Percentiles rank a stretch among this genome's conserved stretches.
Conservation (phyloP, 30 jellyfish, hydroid and myxozoan genomes). For the Chironex yamaguchii region DNA sequence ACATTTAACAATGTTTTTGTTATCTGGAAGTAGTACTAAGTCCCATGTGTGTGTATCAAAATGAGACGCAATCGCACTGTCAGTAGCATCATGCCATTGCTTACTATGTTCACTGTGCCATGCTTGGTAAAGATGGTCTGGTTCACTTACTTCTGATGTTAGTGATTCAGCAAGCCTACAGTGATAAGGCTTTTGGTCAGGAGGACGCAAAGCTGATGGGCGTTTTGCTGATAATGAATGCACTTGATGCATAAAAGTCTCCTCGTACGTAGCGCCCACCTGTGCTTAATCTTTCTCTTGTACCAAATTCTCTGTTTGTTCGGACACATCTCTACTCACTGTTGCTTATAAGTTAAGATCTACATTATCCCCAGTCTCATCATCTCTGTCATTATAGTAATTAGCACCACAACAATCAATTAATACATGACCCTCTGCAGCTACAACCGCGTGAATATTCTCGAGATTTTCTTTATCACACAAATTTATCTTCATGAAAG, state of each 20-base stretch:
- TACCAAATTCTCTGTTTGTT: too few relatives aligned
- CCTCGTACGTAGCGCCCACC: too few relatives aligned
- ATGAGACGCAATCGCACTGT: slow-evolving; percentile 18
- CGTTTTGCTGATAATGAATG: slow-evolving; percentile 2
- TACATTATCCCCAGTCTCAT: too few relatives aligned
- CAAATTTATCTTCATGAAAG: neutral
- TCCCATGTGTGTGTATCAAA: slow-evolving; percentile 25
- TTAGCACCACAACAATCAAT: too few relatives aligned
- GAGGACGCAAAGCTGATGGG: slow-evolving; percentile 33
- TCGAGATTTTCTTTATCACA: too few relatives aligned
- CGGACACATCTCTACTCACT: too few relatives aligned
- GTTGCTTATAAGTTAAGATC: too few relatives aligned
- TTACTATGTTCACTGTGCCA: slow-evolving; percentile 14
- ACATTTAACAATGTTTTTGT: slow-evolving; percentile 12
- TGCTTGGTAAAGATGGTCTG: slow-evolving; percentile 18
- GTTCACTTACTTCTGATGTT: slow-evolving; percentile 22
- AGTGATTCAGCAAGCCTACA: slow-evolving; percentile 37
- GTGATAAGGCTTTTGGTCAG: neutral
- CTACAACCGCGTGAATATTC: too few relatives aligned
- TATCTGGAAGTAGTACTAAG: slow-evolving; percentile 15
- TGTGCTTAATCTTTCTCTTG: too few relatives aligned
- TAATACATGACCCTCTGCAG: too few relatives aligned
- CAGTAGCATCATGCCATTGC: slow-evolving; percentile 35
- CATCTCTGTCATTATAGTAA: too few relatives aligned
- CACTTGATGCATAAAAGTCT: neutral